Percentiles rank a stretch among this genome's conserved stretches.
phyloP scores from a whole-genome alignment of 2,888 invertebrate genomes.

The Cryptocephalus moraei region DNA sequence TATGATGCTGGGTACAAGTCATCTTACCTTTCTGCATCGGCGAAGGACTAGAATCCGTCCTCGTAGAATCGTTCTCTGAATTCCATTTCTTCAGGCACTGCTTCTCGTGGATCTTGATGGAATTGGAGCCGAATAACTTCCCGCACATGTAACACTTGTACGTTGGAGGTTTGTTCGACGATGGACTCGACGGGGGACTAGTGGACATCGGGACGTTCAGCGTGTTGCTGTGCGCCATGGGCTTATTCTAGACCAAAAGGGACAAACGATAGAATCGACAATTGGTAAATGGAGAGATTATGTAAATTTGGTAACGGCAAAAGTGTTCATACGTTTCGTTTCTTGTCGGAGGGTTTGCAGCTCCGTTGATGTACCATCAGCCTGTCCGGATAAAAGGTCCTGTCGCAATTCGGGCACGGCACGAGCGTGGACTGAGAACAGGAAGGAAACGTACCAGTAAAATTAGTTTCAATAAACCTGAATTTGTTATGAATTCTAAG shows the following conservation, averaged over 20 bases:
- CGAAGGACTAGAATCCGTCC: conserved; percentile 28
- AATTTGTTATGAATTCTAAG: too few relatives aligned
- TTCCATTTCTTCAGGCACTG: conserved; percentile 57
- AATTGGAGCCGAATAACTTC: conserved; percentile 51
- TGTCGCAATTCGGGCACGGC: conserved; percentile 54
- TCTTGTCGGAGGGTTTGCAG: conserved; percentile 27
- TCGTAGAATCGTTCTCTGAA: conserved; percentile 45
- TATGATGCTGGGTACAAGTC: too few relatives aligned
- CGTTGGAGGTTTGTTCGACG: conserved; percentile 20
- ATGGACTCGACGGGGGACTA: conserved; percentile 4
- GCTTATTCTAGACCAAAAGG: too few relatives aligned
- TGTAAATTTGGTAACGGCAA: too few relatives aligned
- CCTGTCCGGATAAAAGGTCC: conserved; percentile 60
- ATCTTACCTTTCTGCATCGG: conserved; percentile 16
- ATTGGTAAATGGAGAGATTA: too few relatives aligned
- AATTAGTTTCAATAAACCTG: too few relatives aligned
- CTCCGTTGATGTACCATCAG: conserved; percentile 48
- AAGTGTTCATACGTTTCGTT: too few relatives aligned
- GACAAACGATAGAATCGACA: too few relatives aligned
- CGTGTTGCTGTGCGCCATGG: too few relatives aligned
- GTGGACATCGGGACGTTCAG: too few relatives aligned
- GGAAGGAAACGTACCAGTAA: too few relatives aligned
- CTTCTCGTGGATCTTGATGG: conserved; percentile 55
- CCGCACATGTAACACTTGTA: conserved; percentile 55
- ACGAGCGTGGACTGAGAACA: conserved; percentile 41